These are phyloP conservation scores for Shargacucullia verbasci DNA, from an alignment of 2,888 invertebrate species.

Conservation along the genomic window DNA sequence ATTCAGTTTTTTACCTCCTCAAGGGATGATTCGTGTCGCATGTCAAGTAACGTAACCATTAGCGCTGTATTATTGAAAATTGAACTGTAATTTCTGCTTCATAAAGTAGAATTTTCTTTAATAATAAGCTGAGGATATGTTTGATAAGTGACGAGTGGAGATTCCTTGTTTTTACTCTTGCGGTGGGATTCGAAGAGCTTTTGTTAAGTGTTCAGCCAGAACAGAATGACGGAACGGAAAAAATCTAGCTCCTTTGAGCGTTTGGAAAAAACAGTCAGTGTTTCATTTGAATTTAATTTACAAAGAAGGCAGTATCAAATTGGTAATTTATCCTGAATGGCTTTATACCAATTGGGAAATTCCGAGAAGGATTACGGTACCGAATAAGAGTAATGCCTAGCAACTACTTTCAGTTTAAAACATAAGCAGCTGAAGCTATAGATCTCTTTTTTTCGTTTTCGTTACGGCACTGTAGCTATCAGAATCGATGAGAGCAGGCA, in stretches of 20 bases:
- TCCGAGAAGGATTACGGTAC: conserved; percentile 12
- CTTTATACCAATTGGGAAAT: conserved; percentile 23
- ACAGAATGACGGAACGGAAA: conserved; percentile 73
- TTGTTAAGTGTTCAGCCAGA: conserved; percentile 80
- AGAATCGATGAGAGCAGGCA: conserved; percentile 65
- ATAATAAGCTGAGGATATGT: conserved; percentile 55
- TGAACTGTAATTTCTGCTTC: conserved; percentile 25
- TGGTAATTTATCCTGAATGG: conserved; percentile 36
- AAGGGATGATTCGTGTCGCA: conserved; percentile 68
- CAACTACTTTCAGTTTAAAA: conserved; percentile 20
- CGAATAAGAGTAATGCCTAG: conserved; percentile 3
- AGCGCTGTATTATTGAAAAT: conserved; percentile 22
- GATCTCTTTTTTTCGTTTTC: conserved; percentile 36
- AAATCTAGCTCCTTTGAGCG: conserved; percentile 57
- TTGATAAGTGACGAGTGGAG: conserved; percentile 64
- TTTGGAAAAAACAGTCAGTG: conserved; percentile 30
- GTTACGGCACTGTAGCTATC: conserved; percentile 36
- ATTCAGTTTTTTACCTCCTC: conserved; percentile 83
- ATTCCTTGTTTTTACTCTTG: conserved; percentile 82
- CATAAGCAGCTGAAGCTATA: conserved; percentile 1
- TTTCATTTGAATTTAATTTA: conserved; percentile 46
- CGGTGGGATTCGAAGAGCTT: conserved; percentile 80
- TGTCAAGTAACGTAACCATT: conserved; percentile 65
- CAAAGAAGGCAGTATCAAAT: conserved; percentile 21
- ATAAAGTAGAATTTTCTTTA: conserved; percentile 48